phyloP scores from a whole-genome alignment of 2,797 vertebrate species.

The Rhinichthys osculus region DNA sequence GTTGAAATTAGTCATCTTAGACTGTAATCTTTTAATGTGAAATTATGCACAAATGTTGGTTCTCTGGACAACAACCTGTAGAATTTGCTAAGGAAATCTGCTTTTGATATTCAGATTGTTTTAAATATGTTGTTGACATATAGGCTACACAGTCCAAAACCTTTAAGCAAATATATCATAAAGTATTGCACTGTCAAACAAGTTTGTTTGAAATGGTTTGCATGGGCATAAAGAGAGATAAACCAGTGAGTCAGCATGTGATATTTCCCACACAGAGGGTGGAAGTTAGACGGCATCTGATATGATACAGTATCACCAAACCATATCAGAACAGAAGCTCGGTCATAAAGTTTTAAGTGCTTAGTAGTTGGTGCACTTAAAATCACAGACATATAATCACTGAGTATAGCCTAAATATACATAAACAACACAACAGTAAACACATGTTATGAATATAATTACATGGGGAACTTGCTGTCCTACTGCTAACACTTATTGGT shows the following conservation, averaged over 20 bases:
- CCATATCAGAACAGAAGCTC: background rate
- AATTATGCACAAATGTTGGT: background rate
- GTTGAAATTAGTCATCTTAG: background rate
- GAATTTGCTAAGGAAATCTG: background rate
- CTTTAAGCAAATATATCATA: background rate
- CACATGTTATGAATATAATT: background rate
- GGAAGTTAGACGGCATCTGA: background rate
- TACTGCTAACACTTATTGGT: background rate
- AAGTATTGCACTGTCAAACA: background rate
- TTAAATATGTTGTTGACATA: background rate
- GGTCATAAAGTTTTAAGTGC: background rate
- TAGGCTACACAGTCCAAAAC: background rate
- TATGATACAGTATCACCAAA: background rate
- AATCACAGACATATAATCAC: background rate
- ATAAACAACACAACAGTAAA: background rate
- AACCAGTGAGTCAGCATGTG: background rate
- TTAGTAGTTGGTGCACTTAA: background rate
- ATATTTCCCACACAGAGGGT: background rate
- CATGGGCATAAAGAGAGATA: background rate
- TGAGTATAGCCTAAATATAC: background rate
- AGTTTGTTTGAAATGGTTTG: background rate
- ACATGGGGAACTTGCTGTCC: background rate
- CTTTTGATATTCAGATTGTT: background rate
- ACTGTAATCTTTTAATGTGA: background rate
- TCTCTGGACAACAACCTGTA: background rate